Percentiles rank a stretch among this genome's conserved stretches.
Evolutionary conservation across 2,113 vertebrate genomes (phyloP).

Genomic region (Athene cunicularia): DNA sequence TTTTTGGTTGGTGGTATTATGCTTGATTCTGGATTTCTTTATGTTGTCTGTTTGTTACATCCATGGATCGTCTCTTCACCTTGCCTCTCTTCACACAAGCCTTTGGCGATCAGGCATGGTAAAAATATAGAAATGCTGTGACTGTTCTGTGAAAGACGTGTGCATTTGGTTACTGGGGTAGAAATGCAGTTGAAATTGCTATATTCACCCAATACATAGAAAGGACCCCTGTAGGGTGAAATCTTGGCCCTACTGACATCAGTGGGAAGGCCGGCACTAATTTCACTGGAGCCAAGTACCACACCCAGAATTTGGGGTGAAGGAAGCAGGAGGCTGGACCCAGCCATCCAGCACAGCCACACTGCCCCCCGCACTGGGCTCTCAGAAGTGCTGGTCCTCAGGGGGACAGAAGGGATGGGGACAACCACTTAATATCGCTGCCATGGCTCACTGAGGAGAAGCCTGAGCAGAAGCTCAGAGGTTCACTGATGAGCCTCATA

Average conservation of each 20-base stretch:
- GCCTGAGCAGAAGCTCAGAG: not conserved
- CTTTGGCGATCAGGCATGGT: not conserved
- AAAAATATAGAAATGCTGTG: not conserved
- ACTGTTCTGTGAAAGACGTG: not conserved
- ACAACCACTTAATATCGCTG: not conserved
- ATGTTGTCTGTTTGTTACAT: not conserved
- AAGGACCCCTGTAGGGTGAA: not conserved
- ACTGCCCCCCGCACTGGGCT: not conserved
- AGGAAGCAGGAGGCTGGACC: not conserved
- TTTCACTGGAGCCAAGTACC: not conserved
- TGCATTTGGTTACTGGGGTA: not conserved
- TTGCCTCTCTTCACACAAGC: not conserved
- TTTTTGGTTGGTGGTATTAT: not conserved
- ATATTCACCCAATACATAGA: not conserved
- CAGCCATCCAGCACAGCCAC: not conserved
- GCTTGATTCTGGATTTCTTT: not conserved
- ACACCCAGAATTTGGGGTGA: not conserved
- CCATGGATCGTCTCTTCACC: not conserved
- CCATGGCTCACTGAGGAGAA: not conserved
- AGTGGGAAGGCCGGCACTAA: not conserved
- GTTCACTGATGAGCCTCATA: not conserved
- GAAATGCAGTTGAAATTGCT: not conserved
- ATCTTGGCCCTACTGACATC: not conserved
- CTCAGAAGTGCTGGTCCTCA: not conserved
- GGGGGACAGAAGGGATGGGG: not conserved